Percentiles rank a stretch among this genome's conserved stretches.
Conservation (phyloP, 1,140 invertebrate genomes). For the Drosophila sp. region DNA sequence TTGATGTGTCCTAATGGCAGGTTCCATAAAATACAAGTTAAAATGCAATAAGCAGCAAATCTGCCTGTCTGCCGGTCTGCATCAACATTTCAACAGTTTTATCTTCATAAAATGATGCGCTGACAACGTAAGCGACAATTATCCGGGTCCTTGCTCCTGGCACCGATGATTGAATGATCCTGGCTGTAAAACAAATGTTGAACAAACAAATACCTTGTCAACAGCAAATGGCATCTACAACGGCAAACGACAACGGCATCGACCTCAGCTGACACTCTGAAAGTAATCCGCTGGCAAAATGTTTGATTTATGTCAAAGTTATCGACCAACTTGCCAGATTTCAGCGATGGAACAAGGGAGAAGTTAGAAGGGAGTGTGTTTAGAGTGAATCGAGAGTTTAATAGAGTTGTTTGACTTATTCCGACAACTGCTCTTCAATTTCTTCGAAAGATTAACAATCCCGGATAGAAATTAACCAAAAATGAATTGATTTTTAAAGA, state of each 20-base stretch:
- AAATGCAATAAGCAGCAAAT: conserved; percentile 67
- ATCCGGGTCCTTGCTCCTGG: conserved; percentile 37
- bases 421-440: too few species aligned
- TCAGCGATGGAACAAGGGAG: not conserved
- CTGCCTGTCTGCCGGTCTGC: conserved; percentile 17
- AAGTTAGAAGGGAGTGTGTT: not conserved
- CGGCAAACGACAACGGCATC: too few species aligned
- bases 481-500: too few species aligned
- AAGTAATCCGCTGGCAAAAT: conserved; percentile 69
- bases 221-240: conserved; percentile 39
- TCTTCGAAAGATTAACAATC: too few species aligned
- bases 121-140: conserved; percentile 69
- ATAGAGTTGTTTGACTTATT: too few species aligned
- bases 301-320: conserved; percentile 77
- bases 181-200: conserved; percentile 59
- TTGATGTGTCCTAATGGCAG: not conserved
- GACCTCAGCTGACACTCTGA: conserved; percentile 58
- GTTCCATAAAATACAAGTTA: conserved; percentile 50
- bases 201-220: conserved; percentile 62
- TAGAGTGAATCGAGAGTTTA: not conserved
- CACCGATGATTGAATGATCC: conserved; percentile 67
- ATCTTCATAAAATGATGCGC: conserved; percentile 58
- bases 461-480: too few species aligned
- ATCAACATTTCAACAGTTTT: conserved; percentile 44
- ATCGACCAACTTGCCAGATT: conserved; percentile 7